Evolutionary conservation across 2,797 vertebrate species (phyloP).

Genomic region (Poeciliopsis turneri): DNA sequence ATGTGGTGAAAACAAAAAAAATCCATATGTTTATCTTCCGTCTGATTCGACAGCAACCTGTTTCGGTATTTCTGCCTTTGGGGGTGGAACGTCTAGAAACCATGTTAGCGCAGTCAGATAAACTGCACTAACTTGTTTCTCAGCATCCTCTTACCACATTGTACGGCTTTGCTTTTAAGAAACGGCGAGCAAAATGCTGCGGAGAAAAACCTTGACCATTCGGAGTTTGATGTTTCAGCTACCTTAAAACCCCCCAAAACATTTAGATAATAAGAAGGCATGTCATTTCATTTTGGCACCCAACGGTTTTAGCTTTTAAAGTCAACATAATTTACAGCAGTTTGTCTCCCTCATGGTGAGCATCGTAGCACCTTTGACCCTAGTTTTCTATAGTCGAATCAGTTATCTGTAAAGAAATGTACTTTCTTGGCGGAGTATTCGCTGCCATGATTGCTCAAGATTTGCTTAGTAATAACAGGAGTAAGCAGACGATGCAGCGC

Average conservation of each 20-base stretch:
- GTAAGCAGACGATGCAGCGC: background rate
- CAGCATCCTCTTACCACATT: background rate
- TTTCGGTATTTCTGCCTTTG: background rate
- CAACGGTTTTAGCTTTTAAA: background rate
- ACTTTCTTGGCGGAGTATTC: background rate
- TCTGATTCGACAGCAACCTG: background rate
- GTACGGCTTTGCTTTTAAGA: background rate
- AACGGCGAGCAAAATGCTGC: background rate
- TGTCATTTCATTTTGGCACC: background rate
- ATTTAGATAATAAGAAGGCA: background rate
- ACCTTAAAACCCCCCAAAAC: no score
- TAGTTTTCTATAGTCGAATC: no score
- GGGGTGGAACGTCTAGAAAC: background rate
- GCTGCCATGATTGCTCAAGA: background rate
- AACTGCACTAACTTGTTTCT: background rate
- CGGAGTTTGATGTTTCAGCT: background rate
- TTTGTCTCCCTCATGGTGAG: background rate
- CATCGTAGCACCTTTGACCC: background rate
- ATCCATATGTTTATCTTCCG: background rate
- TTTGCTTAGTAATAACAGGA: background rate
- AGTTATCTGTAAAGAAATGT: background rate
- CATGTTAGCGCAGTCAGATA: background rate
- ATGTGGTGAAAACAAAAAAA: background rate
- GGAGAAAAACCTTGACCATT: background rate
- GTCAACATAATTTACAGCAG: background rate